A percentile compares a stretch with the other conserved stretches of the same genome.
phyloP scores from a whole-genome alignment of 2,113 vertebrate species.

The Menura novaehollandiae region DNA sequence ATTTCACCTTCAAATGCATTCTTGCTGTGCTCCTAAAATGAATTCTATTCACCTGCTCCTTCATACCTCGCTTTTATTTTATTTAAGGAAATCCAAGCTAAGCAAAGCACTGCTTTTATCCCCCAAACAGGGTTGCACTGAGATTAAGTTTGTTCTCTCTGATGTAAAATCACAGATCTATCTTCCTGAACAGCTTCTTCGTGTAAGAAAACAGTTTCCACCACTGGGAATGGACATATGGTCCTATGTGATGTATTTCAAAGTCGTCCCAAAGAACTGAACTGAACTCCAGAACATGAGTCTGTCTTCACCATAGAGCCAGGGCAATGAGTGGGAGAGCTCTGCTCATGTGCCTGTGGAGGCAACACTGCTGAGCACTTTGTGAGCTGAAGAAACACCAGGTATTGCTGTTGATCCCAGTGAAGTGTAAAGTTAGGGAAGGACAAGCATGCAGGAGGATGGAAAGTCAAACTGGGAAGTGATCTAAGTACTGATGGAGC shows the following conservation, averaged over 20 bases:
- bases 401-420: not conserved
- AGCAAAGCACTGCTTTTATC: not conserved
- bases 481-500: not conserved
- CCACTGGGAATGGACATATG: not conserved
- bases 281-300: not conserved
- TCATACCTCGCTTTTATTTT: not conserved
- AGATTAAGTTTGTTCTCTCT: not conserved
- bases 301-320: not conserved
- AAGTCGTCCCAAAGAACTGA: not conserved
- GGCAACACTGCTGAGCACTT: not conserved
- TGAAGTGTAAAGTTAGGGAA: not conserved
- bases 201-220: not conserved
- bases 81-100: not conserved
- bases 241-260: not conserved
- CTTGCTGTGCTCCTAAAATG: not conserved
- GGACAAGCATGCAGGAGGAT: not conserved
- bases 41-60: not conserved
- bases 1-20: not conserved
- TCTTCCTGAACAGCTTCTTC: not conserved
- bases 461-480: not conserved
- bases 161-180: not conserved
- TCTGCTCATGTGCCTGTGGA: not conserved
- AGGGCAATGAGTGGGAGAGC: not conserved
- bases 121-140: not conserved
- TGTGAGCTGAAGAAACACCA: not conserved